Base-by-base conservation (phyloP, 2,888 invertebrate species). In the Microdon myrmicae region DNA sequence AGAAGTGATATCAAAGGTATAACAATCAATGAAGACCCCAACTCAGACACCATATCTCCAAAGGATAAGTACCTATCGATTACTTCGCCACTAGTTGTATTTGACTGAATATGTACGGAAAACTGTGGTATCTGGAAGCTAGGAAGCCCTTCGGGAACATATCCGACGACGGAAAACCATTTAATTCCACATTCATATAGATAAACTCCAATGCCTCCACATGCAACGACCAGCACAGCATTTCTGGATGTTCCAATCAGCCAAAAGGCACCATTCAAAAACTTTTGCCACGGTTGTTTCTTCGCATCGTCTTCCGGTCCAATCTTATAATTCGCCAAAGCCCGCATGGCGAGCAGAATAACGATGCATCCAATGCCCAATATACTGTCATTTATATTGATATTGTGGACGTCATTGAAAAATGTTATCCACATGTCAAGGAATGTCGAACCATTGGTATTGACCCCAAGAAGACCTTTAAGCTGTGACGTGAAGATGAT, bases 401-500 rank as follows among this genome's bases (percentile, higher is more conserved):
- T 87, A 56, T 84, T 80, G 59, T 85, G 83, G 49, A 92, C 85
- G 73, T 90, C 86, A 22, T 82, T 78, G 70, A 86, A 84, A 32
- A 94, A 86, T 55, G 89, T 89, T 38, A 83, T 86, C 88, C 92
- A 90, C 76, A 90, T 89, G 68, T 90, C 86, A 26, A 92, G 76
- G 75, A 94, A 92, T 0, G 92, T 92, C 32, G 85, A 83, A 14
- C 92, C 92, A n/a, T 82, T 82, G 12, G 88, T 88, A 20, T 79
- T 73, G 67, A 92, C 88, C 4, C 90, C 91, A 49, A 93, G 83
- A 53, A 93, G 82, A 76, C 92, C 90, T 80, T 92, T 92, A 44
- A 94, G 83, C 80, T 94, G 94, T 3, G 93, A 92, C 0, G 91
- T 89, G 47, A 92, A 87, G 71, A 94, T 94, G 74, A 94, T 91